Percentiles rank a stretch among this genome's conserved stretches.
Conservation (phyloP, 2,797 vertebrate genomes). For the Mycteria americana region DNA sequence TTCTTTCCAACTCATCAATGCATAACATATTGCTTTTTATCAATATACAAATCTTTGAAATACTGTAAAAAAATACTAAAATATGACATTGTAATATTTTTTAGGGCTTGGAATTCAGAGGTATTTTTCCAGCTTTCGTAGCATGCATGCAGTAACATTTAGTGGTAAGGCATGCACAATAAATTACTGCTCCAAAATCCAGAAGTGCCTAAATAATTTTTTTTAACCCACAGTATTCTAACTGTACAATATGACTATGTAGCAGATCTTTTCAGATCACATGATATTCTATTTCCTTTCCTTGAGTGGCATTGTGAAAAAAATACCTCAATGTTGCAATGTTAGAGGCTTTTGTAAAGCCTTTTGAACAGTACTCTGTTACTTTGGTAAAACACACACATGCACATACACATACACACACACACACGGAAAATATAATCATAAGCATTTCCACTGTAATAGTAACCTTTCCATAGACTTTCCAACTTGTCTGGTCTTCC, state of each 20-base stretch:
- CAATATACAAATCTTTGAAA: not conserved
- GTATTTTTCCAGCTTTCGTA: not conserved
- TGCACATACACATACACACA: not conserved
- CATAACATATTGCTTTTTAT: not conserved
- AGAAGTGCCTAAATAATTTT: not conserved
- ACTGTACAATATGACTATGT: not conserved
- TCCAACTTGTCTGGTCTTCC: conserved; percentile 78
- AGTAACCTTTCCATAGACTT: conserved; percentile 76
- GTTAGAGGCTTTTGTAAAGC: conserved; percentile 14
- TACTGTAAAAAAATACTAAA: not conserved
- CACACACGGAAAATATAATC: conserved; percentile 20
- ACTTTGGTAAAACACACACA: conserved; percentile 35
- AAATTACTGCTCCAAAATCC: not conserved
- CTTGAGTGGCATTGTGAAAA: not conserved
- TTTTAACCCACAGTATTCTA: not conserved
- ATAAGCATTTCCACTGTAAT: conserved; percentile 51
- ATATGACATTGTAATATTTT: not conserved
- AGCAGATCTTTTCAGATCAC: not conserved
- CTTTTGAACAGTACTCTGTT: conserved; percentile 52
- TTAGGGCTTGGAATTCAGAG: not conserved
- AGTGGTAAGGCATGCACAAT: not conserved
- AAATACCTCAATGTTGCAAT: not conserved
- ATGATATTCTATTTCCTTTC: not conserved
- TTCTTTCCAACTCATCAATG: not conserved
- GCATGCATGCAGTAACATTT: not conserved